These are phyloP conservation scores for Tubulanus polymorphus DNA, from an alignment of 2,888 invertebrate genomes.

Conservation along the genomic window DNA sequence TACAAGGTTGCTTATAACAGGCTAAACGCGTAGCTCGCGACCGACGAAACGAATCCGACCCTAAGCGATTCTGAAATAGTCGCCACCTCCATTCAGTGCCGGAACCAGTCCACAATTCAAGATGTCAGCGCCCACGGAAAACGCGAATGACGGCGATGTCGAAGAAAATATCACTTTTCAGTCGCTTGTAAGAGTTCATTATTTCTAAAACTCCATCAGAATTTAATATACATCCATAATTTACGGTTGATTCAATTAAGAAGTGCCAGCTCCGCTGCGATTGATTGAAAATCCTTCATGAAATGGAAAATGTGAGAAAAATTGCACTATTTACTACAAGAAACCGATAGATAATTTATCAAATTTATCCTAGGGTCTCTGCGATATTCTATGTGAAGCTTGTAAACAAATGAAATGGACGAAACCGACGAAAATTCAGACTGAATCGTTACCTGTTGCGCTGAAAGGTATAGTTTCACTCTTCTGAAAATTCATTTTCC, in stretches of 20 bases:
- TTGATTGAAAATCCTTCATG: too few species aligned
- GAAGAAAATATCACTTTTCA: constrained; percentile 19
- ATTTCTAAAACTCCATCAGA: too few species aligned
- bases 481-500: neutral
- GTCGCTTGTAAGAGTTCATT: constrained; percentile 16
- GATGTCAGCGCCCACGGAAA: too few species aligned
- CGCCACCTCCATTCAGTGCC: too few species aligned
- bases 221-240: too few species aligned
- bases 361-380: constrained; percentile 75
- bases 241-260: too few species aligned
- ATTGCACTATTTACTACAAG: neutral
- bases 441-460: constrained; percentile 87
- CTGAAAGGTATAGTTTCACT: constrained; percentile 65
- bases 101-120: too few species aligned
- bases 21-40: too few species aligned
- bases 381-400: constrained; percentile 84
- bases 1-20: too few species aligned
- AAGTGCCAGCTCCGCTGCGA: too few species aligned
- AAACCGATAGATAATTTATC: neutral
- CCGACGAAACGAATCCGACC: too few species aligned
- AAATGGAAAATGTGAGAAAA: neutral
- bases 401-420: constrained; percentile 93
- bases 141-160: constrained; percentile 5
- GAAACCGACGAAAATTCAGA: constrained; percentile 89
- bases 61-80: too few species aligned